Conservation (phyloP, 2,797 vertebrate genomes). For the Euphonia xanthogaster region DNA sequence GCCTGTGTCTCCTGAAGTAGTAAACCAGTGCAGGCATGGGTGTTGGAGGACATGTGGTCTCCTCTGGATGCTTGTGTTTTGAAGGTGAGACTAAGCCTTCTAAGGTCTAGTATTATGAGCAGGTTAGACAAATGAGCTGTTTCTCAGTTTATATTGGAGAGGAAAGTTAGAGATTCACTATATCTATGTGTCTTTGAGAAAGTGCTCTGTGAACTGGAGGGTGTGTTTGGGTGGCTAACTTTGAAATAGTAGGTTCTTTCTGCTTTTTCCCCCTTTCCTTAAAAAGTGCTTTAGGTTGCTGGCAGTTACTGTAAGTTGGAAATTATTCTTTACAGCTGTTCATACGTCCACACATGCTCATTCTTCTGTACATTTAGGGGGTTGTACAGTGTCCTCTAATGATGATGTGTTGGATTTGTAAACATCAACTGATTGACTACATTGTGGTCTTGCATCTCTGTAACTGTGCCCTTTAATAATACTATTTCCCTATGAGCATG, state of each 20-base stretch:
- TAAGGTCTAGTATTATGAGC: not conserved
- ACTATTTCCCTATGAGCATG: rapidly evolving
- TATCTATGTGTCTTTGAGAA: not conserved
- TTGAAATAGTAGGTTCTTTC: not conserved
- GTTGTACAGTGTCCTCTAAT: not conserved
- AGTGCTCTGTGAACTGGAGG: not conserved
- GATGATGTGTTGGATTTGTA: not conserved
- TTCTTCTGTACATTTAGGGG: not conserved
- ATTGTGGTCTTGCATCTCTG: not conserved
- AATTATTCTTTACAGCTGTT: not conserved
- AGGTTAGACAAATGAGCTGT: not conserved
- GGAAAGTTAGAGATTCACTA: not conserved
- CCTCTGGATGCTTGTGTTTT: not conserved
- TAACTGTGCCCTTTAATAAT: not conserved
- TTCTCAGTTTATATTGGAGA: not conserved
- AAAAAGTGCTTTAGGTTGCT: not conserved
- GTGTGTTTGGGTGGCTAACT: not conserved
- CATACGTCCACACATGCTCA: rapidly evolving
- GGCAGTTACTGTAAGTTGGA: not conserved
- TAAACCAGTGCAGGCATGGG: not conserved
- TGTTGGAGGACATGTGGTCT: not conserved
- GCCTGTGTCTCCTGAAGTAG: not conserved
- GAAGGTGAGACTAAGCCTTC: not conserved
- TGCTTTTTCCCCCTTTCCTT: not conserved
- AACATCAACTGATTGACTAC: not conserved